Percentiles rank a stretch among this genome's conserved stretches.
phyloP scores from a whole-genome alignment of 2,113 vertebrate species.

The Hassar affinis region DNA sequence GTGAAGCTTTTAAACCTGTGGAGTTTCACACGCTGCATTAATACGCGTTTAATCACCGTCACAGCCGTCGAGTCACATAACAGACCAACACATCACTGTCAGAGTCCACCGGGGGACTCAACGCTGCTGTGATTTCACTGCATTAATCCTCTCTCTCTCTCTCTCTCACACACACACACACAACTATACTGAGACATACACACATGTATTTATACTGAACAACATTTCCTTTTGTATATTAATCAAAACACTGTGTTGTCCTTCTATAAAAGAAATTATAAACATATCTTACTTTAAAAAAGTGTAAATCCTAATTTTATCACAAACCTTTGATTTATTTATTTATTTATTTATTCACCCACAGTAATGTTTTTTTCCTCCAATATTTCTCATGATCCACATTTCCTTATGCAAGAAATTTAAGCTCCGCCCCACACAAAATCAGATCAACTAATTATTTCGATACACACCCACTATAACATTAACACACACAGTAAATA shows the following conservation, averaged over 20 bases:
- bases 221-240: neutral
- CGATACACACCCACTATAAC: no score
- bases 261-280: neutral
- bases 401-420: neutral
- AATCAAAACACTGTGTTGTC: neutral
- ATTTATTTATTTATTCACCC: neutral
- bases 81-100: neutral
- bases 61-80: neutral
- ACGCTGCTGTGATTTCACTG: neutral
- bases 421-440: neutral
- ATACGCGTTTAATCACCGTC: neutral
- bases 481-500: no score
- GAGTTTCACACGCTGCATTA: neutral
- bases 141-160: neutral
- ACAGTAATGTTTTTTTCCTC: neutral
- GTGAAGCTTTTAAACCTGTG: slow-evolving; percentile 89
- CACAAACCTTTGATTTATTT: neutral
- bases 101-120: neutral
- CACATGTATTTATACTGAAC: neutral
- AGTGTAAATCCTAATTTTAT: no score
- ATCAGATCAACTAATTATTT: no score
- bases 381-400: no score
- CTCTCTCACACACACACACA: neutral
- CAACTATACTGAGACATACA: neutral
- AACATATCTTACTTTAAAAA: neutral